These are phyloP conservation scores for Leistus spinibarbis DNA, from an alignment of 2,888 invertebrate species.

Conservation along the genomic window DNA sequence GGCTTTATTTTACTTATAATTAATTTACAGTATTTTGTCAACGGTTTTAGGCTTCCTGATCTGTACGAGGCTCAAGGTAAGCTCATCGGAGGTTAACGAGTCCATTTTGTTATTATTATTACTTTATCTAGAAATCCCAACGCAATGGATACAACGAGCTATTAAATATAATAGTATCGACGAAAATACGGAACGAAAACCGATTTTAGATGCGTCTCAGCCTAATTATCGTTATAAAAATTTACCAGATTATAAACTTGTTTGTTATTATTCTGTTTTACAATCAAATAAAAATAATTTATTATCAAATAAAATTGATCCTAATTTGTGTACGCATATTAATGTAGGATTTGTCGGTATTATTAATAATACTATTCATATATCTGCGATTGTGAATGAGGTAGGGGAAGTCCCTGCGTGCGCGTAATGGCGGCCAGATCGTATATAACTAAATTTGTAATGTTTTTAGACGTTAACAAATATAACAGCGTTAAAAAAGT, in stretches of 20 bases:
- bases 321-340: conserved; percentile 81
- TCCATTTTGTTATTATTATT: conserved; percentile 33
- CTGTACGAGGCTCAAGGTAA: conserved; percentile 34
- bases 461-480: conserved; percentile 53
- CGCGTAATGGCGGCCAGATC: background rate
- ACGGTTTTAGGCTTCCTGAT: conserved; percentile 25
- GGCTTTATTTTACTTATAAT: conserved; percentile 28
- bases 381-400: conserved; percentile 13
- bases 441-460: conserved; percentile 16
- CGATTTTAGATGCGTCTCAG: conserved; percentile 1
- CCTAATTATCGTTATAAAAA: conserved; percentile 34
- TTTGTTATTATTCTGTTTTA: conserved; percentile 73
- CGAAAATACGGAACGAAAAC: conserved; percentile 41
- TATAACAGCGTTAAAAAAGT: conserved; percentile 62
- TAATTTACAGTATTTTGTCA: conserved; percentile 28
- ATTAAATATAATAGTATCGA: conserved; percentile 46
- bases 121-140: conserved; percentile 43
- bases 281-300: conserved; percentile 54
- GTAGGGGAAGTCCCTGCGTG: background rate
- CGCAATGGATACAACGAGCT: conserved; percentile 48
- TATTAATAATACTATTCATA: conserved; percentile 22
- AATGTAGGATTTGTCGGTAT: conserved; percentile 73
- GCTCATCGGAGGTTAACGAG: background rate
- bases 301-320: conserved; percentile 66
- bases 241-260: conserved; percentile 53